Conservation (phyloP, 2,797 vertebrate species). For the Dermochelys coriacea region DNA sequence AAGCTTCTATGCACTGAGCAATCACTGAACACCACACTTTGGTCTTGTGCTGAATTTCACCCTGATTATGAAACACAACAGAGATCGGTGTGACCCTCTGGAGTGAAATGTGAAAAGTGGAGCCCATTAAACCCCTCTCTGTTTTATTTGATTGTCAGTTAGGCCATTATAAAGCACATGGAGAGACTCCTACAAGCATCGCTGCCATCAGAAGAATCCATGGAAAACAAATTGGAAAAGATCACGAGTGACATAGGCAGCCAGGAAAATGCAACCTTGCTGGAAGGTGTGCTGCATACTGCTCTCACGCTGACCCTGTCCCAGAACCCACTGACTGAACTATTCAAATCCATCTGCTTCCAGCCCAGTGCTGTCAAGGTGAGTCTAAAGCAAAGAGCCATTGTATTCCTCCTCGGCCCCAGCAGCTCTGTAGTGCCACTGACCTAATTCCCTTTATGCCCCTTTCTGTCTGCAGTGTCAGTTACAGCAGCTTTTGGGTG, state of each 20-base stretch:
- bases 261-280: neutral
- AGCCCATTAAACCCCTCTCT: too few species aligned
- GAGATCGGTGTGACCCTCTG: too few species aligned
- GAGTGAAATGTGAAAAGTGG: neutral
- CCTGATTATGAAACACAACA: neutral
- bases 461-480: neutral
- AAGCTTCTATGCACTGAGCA: neutral
- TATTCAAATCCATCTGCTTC: neutral
- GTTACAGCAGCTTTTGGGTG: neutral
- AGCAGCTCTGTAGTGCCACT: neutral
- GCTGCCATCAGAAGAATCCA: accelerated
- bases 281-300: neutral
- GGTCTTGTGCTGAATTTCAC: neutral
- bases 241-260: neutral
- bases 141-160: neutral
- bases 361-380: neutral
- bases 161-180: neutral
- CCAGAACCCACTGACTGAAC: neutral
- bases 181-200: neutral
- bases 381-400: neutral
- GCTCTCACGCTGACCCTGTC: neutral
- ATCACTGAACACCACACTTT: neutral
- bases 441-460: neutral
- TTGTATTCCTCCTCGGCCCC: neutral
- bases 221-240: neutral